Evolutionary conservation across 2,888 invertebrate genomes (phyloP), one percentile per base, ranked within the genome.

Genomic region (Molanna angustata): DNA sequence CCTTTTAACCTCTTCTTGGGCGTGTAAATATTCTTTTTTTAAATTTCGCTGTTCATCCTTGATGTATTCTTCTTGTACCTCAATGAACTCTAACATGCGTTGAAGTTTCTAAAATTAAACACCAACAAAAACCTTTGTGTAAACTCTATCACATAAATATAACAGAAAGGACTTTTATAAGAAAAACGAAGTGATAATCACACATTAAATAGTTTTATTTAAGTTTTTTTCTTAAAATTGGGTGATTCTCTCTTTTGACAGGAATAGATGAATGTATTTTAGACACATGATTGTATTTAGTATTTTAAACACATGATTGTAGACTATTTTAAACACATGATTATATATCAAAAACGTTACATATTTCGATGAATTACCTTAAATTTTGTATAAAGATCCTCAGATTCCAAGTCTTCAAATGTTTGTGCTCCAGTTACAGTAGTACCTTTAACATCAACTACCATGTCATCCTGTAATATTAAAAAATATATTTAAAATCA

Each of bases 61-160:
- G 49, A 99, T 97, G 69, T 99, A 99, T 65, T 98, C 97, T 69
- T 99, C 99, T 78, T 99, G 98, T 0, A 99, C 98, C 70, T 96
- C 94, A 7, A 99, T 76, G 70, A 98, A 99, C 70, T 99, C 98
- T 18, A 99, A 72, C 76, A 96, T 94, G 60, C 93, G 86, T 74
- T 96, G 95, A 14, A 99, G 77, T 84, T 96, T 97, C 90, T 94
- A 67, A 35, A 63, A 62, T 46, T 18, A 35, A 44, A 20, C n/a
- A n/a, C n/a, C n/a, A n/a, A n/a, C n/a, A n/a, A n/a, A n/a, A n/a
- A n/a, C n/a, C n/a, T n/a, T n/a, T n/a, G n/a, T n/a, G n/a, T n/a
- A n/a, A n/a, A n/a, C n/a, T n/a, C n/a, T n/a, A n/a, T n/a, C n/a
- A n/a, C n/a, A n/a, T n/a, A n/a, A n/a, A n/a, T n/a, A n/a, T n/a